Base-by-base conservation (phyloP, 2,888 invertebrate species). In the Epistrophe eligans region DNA sequence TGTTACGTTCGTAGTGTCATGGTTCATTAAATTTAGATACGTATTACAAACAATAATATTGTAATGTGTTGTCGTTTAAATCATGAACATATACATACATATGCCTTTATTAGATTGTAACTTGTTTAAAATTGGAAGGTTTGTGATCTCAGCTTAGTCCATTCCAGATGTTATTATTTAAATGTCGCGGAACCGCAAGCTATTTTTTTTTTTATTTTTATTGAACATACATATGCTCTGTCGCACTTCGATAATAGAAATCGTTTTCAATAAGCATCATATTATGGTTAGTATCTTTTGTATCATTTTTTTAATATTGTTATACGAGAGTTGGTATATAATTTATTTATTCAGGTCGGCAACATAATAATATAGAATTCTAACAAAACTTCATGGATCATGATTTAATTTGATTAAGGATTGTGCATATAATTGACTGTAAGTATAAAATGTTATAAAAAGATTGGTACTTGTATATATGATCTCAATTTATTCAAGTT, bases 1-100 rank as follows among this genome's bases (percentile, higher is more conserved):
- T 13, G 67, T 38, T 50, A 66, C 48, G 24, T 60, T 64, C 32
- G 74, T 40, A 28, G 79, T 67, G 83, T 66, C 80, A 66, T 66
- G 84, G 80, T 76, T 76, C 76, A 80, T 84, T 76, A 71, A 66
- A 50, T 80, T n/a, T 24, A 24, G 32, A 35, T 43, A 19, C 24
- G 15, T 4, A 35, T 2, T 2, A 67, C 17, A 35, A 4, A 24
- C 24, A 24, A 32, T 32, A 32, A 50, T 24, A 48, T 60, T 67
- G 43, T 60, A 62, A 52, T 19, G 9, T 76, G 35, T 66, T 72
- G 55, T 72, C 62, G 45, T 79, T 71, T 17, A 40, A 71, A 71
- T 50, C 19, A n/a, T 60, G 13, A 8, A 38, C 40, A n/a, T 60
- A 17, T 4, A 28, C 40, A 24, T 71, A 50, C 11, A 24, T 24